A percentile compares a stretch with the other conserved stretches of the same genome.
phyloP scores from a whole-genome alignment of 2,888 invertebrate species.

The Zhengitettix transpicula region DNA sequence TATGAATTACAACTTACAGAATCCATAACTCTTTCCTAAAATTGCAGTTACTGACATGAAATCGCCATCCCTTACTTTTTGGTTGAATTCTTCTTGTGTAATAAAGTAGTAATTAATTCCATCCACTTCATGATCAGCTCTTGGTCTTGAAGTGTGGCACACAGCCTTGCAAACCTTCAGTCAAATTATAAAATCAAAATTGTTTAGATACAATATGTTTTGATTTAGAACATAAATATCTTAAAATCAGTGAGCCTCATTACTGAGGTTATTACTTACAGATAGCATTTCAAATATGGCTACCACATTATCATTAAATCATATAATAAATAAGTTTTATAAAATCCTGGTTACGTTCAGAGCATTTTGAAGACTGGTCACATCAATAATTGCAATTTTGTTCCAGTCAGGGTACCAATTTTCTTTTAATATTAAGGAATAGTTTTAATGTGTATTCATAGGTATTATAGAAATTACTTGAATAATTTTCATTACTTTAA shows the following conservation, averaged over 20 bases:
- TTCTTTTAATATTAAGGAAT: no score
- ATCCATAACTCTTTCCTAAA: slow-evolving; percentile 26
- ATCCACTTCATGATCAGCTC: slow-evolving; percentile 18
- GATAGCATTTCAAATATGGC: no score
- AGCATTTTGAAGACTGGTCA: no score
- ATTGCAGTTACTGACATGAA: slow-evolving; percentile 26
- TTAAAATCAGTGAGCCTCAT: background rate
- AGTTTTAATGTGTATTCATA: no score
- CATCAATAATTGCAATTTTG: no score
- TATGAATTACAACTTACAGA: slow-evolving; percentile 19
- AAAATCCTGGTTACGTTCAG: no score
- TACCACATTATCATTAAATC: no score
- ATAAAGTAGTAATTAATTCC: slow-evolving; percentile 22
- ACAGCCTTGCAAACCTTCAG: slow-evolving; percentile 21
- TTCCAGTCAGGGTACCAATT: no score
- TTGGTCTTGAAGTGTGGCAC: slow-evolving; percentile 24
- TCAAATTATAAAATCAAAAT: background rate
- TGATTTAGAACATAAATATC: background rate
- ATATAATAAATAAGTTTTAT: no score
- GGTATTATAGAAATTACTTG: no score
- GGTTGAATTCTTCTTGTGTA: slow-evolving; percentile 21
- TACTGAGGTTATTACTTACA: background rate
- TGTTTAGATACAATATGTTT: background rate
- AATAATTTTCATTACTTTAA: no score
- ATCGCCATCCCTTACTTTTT: slow-evolving; percentile 24